Percentiles rank a stretch among this genome's conserved stretches.
Conservation (phyloP, 2,888 invertebrate genomes). For the Xylophagus ater region DNA sequence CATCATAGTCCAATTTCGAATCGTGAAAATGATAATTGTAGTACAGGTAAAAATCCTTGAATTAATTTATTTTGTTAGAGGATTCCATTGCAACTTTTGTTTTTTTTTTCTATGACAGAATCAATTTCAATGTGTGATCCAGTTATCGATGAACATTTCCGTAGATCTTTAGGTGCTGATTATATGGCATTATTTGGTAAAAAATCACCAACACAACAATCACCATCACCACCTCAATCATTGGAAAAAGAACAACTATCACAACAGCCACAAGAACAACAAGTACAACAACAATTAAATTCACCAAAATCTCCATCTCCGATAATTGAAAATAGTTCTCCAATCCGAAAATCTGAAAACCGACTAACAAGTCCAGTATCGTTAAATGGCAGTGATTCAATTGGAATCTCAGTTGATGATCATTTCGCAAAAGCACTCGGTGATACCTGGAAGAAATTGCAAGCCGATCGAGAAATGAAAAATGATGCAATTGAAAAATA, state of each 20-base stretch:
- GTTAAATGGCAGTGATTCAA: slow-evolving; percentile 34
- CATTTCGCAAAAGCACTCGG: slow-evolving; percentile 85
- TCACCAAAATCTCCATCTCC: slow-evolving; percentile 26
- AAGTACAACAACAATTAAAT: slow-evolving; percentile 8
- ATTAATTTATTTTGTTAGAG: background rate
- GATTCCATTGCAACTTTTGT: background rate
- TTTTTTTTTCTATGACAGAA: slow-evolving; percentile 40
- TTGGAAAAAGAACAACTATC: slow-evolving; percentile 18
- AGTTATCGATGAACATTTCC: slow-evolving; percentile 91
- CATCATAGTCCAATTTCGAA: slow-evolving; percentile 23
- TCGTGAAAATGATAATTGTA: slow-evolving; percentile 32
- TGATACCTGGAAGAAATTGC: slow-evolving; percentile 70
- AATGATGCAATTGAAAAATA: too few species aligned
- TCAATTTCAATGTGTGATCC: slow-evolving; percentile 73
- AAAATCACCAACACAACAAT: slow-evolving; percentile 37
- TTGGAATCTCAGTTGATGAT: slow-evolving; percentile 67
- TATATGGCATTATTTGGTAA: slow-evolving; percentile 60
- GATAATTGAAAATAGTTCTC: too few species aligned
- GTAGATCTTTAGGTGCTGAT: slow-evolving; percentile 77
- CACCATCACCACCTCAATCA: slow-evolving; percentile 26
- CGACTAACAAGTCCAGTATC: slow-evolving; percentile 13
- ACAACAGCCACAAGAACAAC: slow-evolving; percentile 16
- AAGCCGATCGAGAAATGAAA: slow-evolving; percentile 43
- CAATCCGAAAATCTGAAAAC: slow-evolving; percentile 20
- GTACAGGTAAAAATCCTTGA: slow-evolving; percentile 23